Evolutionary conservation across 2,113 vertebrate genomes (phyloP), one percentile per base, ranked within the genome.

Genomic region (Calidris pygmaea): DNA sequence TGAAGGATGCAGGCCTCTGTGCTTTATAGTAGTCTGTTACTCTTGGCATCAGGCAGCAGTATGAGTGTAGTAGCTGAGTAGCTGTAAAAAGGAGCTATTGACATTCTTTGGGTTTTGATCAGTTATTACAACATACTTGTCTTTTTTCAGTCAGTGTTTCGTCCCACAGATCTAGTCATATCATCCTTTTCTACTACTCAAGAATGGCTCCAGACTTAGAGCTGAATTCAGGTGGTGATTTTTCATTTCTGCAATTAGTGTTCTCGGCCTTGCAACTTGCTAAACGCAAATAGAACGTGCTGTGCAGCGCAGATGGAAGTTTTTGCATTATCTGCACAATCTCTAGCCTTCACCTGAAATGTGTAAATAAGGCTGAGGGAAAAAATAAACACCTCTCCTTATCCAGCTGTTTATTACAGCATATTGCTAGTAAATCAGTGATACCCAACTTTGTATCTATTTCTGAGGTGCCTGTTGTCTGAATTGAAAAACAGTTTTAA

Each of bases 201-300:
- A 87, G 56, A 89, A 89, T 12, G 62, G 74, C 78, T 95, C n/a
- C 65, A 74, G 58, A 66, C 34, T 87, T 59, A 34, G 37, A 85
- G 41, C 45, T 94, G 55, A 70, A 82, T 79, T 87, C 73, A 72
- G 34, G 63, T 91, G 89, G 58, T 95, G 91, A 85, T 95, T 95
- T 95, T 95, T 93, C 89, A 92, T 91, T 96, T 95, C 92, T 96
- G 78, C 63, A 80, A 14, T 93, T 90, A 47, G 41, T 89, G 24
- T 89, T 29, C 41, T 83, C 52, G 76, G 73, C 74, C 67, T 87
- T 70, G 32, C 50, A 41, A 59, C 60, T 91, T 83, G 62, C 37
- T 91, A 39, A 84, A 75, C 50, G 73, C 72, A 78, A 78, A 50
- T 4, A 30, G 56, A 66, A n/a, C n/a, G 12, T 71, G 39, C 68